A percentile compares a stretch with the other conserved stretches of the same genome.
Conservation (phyloP, 92 coral and sea anemone genomes). For the Paragorgia papillata region DNA sequence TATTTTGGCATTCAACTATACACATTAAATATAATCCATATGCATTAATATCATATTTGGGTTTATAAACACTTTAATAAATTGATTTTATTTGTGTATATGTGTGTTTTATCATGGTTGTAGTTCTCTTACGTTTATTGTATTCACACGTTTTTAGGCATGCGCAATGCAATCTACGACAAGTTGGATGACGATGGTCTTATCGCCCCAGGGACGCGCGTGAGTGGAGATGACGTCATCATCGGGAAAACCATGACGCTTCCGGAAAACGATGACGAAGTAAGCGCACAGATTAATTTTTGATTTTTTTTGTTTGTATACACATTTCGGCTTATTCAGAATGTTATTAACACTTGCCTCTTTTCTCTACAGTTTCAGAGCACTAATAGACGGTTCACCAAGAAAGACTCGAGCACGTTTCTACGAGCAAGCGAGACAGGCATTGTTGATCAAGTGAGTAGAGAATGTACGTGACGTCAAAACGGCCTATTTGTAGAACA, state of each 20-base stretch:
- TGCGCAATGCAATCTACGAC: constrained; percentile 97
- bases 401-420: constrained; percentile 97
- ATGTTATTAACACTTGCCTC: neutral
- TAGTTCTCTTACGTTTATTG: too few relatives aligned
- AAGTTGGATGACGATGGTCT: constrained; percentile 98
- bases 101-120: too few relatives aligned
- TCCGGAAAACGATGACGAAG: constrained; percentile 99
- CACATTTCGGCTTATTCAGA: neutral
- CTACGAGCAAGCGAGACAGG: constrained; percentile 97
- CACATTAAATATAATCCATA: too few relatives aligned
- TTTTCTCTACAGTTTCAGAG: constrained; percentile 74
- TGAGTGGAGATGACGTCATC: constrained; percentile 98
- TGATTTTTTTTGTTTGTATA: neutral
- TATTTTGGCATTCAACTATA: too few relatives aligned
- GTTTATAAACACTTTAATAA: neutral
- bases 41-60: too few relatives aligned
- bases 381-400: constrained; percentile 71
- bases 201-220: constrained; percentile 94
- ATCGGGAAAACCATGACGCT: constrained; percentile 94
- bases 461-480: neutral
- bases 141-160: constrained; percentile 61
- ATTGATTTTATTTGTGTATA: neutral
- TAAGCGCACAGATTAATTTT: constrained; percentile 13
- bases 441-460: constrained; percentile 89
- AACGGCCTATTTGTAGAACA: too few relatives aligned